Base-by-base conservation (phyloP, 2,113 vertebrate genomes). In the Bos javanicus region DNA sequence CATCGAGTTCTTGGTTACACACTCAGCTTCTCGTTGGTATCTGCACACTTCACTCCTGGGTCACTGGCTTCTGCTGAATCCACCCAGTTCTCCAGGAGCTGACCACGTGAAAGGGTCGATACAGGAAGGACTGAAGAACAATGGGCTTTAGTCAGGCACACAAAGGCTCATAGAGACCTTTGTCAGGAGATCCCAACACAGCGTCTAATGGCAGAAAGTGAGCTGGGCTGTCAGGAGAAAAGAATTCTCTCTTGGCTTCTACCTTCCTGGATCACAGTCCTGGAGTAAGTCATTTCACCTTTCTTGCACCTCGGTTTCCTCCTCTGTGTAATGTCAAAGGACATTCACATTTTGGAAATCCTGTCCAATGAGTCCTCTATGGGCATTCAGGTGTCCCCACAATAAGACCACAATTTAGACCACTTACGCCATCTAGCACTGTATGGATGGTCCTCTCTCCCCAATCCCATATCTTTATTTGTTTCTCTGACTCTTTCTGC, bases 91-190 rank as follows among this genome's bases (percentile, higher is more conserved):
- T 59, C 39, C n/a, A 21, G 14, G 60, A 64, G 2, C 2, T 9
- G 5, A 23, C 11, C 7, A 82, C 12, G 4, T 0, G 33, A 25
- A 71, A 84, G 2, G 13, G 19, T 3, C 0, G 0, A 21, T 15
- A 14, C 1, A 85, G 39, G 26, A 46, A 95, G 39, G n/a, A 43
- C 21, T 1, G 7, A 74, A 57, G 21, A 56, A 26, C 7, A 36
- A 1, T 3, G 59, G 36, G 15, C 26, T 54, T 60, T 64, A 6
- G 1, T 19, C 39, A 26, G 52, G 30, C 1, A 25, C n/a, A 23
- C 25, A 21, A 19, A 36, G 36, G 14, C 43, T n/a, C 50, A 0
- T 21, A 16, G 23, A 39, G 19, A 26, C 25, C 7, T 39, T 62
- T 25, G 17, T 14, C 33, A 57, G 57, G 12, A 54, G n/a, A 54